A percentile compares a stretch with the other conserved stretches of the same genome.
phyloP scores from a whole-genome alignment of 2,888 invertebrate species.

The Pheosia tremula region DNA sequence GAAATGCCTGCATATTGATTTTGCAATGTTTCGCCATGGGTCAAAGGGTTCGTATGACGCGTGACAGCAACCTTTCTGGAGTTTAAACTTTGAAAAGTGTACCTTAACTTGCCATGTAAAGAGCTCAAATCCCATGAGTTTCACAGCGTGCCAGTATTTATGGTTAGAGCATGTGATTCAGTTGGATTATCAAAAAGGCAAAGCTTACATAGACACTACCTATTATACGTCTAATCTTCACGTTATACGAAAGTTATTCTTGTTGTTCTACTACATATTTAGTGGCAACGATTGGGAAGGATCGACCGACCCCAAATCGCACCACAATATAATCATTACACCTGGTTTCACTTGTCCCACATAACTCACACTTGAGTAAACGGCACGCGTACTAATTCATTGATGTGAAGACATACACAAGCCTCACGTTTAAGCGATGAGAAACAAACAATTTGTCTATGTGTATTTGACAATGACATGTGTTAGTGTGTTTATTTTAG shows the following conservation, averaged over 20 bases:
- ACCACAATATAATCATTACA: not conserved
- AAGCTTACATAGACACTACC: too few species aligned
- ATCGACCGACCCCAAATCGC: too few species aligned
- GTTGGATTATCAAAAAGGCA: too few species aligned
- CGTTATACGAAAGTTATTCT: too few species aligned
- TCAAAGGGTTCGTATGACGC: slow-evolving; percentile 3
- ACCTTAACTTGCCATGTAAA: too few species aligned
- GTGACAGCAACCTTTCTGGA: not conserved
- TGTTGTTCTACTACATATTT: too few species aligned
- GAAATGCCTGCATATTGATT: slow-evolving; percentile 5
- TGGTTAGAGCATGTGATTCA: too few species aligned
- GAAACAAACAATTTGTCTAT: not conserved
- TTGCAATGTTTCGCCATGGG: not conserved
- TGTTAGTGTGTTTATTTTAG: not conserved
- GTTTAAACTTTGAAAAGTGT: not conserved
- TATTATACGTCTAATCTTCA: too few species aligned
- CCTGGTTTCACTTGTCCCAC: not conserved
- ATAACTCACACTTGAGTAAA: not conserved
- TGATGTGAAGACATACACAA: not conserved
- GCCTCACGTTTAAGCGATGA: not conserved
- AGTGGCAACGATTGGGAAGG: too few species aligned
- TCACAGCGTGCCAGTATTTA: not conserved
- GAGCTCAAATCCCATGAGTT: not conserved
- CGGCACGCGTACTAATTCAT: not conserved
- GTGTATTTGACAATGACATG: not conserved